Percentiles rank a stretch among this genome's conserved stretches.
Conservation (phyloP, 2,797 vertebrate species). For the Ptychadena robeensis region DNA sequence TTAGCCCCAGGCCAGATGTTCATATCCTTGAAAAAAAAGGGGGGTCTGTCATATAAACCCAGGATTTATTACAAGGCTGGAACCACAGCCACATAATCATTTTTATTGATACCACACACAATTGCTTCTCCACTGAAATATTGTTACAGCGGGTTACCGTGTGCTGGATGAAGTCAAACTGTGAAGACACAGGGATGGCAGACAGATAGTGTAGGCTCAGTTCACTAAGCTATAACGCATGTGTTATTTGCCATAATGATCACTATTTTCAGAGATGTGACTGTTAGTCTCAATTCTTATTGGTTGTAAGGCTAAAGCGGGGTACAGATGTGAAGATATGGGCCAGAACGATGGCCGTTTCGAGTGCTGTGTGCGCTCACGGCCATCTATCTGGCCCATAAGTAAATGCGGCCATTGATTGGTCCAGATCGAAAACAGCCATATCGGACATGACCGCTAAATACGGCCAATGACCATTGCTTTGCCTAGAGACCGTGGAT, state of each 20-base stretch:
- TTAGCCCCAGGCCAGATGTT: conserved; percentile 44
- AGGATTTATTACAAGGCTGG: conserved; percentile 41
- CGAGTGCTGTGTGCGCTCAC: no score
- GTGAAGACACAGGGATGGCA: background rate
- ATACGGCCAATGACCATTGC: no score
- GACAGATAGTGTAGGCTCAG: background rate
- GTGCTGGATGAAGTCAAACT: background rate
- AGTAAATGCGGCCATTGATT: no score
- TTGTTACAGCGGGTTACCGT: background rate
- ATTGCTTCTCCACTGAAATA: background rate
- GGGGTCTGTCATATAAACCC: conserved; percentile 49
- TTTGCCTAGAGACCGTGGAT: no score
- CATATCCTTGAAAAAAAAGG: conserved; percentile 52
- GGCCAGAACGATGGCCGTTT: no score
- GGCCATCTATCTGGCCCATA: no score
- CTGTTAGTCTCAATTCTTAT: no score
- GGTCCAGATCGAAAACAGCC: no score
- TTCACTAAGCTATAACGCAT: background rate
- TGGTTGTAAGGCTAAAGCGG: no score
- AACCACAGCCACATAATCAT: conserved; percentile 12
- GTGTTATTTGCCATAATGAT: background rate
- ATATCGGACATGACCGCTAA: no score
- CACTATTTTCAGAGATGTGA: background rate
- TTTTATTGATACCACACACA: conserved; percentile 5
- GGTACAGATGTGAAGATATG: no score